Conservation (phyloP, 2,797 vertebrate species). For the Ctenochaetus hawaiiensis region DNA sequence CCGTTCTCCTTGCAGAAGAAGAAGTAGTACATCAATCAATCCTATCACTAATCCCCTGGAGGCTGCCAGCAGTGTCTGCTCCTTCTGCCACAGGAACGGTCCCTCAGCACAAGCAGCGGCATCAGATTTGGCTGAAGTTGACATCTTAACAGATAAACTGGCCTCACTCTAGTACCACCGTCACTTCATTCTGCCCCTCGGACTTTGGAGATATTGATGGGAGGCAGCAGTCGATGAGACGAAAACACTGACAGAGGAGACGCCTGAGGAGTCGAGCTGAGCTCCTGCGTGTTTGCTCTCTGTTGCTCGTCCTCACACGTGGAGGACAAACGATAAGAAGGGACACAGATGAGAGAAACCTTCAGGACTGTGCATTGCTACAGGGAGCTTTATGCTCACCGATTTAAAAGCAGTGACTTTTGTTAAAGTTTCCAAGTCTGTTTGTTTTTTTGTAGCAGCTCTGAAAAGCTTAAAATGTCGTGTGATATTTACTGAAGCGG, state of each 20-base stretch:
- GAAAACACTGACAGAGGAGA: constrained; percentile 58
- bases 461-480: constrained; percentile 39
- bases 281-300: constrained; percentile 44
- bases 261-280: constrained; percentile 50
- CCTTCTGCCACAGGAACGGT: constrained; percentile 42
- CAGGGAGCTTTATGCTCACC: constrained; percentile 7
- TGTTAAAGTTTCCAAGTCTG: constrained; percentile 37
- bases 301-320: constrained; percentile 54
- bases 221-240: constrained; percentile 62
- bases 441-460: constrained; percentile 35
- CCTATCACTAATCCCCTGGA: constrained; percentile 69
- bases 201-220: constrained; percentile 71
- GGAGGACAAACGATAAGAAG: constrained; percentile 56
- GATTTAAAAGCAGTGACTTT: constrained; percentile 38
- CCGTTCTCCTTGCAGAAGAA: constrained; percentile 66
- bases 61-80: constrained; percentile 62
- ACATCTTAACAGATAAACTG: constrained; percentile 78
- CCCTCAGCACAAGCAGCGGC: constrained; percentile 46
- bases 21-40: constrained; percentile 74
- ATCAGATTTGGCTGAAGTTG: constrained; percentile 66
- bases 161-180: constrained; percentile 58
- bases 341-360: constrained; percentile 52
- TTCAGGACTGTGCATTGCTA: constrained; percentile 22
- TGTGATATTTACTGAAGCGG: constrained; percentile 50
- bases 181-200: constrained; percentile 67